Percentiles rank a stretch among this genome's conserved stretches.
These are phyloP conservation scores for Pandemis heparana DNA, from an alignment of 2,888 invertebrate genomes.

Conservation along the genomic window DNA sequence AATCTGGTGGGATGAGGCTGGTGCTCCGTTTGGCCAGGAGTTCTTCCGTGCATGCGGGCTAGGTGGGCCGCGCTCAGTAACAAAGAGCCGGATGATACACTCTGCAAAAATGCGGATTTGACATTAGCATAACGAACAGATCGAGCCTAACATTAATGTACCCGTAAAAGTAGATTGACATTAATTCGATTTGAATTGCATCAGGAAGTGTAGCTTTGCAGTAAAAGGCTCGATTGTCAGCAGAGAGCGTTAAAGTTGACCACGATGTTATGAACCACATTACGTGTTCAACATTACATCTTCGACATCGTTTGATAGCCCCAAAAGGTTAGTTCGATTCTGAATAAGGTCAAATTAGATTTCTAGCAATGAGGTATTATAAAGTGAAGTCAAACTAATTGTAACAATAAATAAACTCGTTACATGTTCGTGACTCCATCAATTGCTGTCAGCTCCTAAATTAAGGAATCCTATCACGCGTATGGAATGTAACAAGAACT, in stretches of 20 bases:
- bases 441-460: conserved; percentile 46
- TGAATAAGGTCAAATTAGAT: conserved; percentile 27
- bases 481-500: conserved; percentile 54
- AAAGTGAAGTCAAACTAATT: conserved; percentile 41
- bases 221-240: conserved; percentile 36
- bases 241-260: conserved; percentile 15
- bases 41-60: conserved; percentile 83
- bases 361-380: conserved; percentile 2
- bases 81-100: conserved; percentile 92
- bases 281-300: conserved; percentile 12
- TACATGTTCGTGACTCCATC: conserved; percentile 44
- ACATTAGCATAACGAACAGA: conserved; percentile 25
- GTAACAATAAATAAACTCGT: conserved; percentile 46
- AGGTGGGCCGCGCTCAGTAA: conserved; percentile 92
- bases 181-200: conserved; percentile 37
- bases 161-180: conserved; percentile 39
- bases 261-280: conserved; percentile 17
- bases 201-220: conserved; percentile 43
- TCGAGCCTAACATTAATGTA: conserved; percentile 5
- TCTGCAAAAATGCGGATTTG: conserved; percentile 78
- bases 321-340: conserved; percentile 30
- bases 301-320: conserved; percentile 1
- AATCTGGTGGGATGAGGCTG: conserved; percentile 69
- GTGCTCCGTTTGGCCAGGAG: conserved; percentile 69
- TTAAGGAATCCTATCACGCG: conserved; percentile 47